These are phyloP conservation scores for Diogma glabrata DNA, from an alignment of 2,888 invertebrate genomes.

Conservation along the genomic window DNA sequence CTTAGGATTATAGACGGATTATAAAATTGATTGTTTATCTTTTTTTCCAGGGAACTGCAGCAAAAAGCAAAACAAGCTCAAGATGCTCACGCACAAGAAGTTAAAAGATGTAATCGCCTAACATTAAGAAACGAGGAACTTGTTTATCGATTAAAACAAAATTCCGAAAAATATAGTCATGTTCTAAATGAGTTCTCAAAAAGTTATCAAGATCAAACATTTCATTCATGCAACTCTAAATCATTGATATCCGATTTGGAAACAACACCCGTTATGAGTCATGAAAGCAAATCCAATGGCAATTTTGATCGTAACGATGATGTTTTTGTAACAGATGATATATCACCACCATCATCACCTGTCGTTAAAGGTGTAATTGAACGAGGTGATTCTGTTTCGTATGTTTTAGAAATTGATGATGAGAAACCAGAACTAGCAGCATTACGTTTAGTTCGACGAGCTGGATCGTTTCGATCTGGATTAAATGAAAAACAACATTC, in stretches of 20 bases:
- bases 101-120: constrained; percentile 64
- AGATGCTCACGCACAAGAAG: constrained; percentile 62
- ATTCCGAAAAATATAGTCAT: constrained; percentile 51
- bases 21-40: background rate
- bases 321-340: constrained; percentile 28
- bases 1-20: background rate
- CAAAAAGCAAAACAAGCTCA: constrained; percentile 61
- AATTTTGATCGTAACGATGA: constrained; percentile 18
- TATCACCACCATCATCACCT: constrained; percentile 55
- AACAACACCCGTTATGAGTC: background rate
- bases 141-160: constrained; percentile 74
- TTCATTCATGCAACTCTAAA: constrained; percentile 11
- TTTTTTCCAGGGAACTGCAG: constrained; percentile 42
- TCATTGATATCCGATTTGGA: background rate
- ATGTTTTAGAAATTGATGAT: constrained; percentile 68
- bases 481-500: constrained; percentile 29
- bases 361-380: constrained; percentile 74
- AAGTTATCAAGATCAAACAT: constrained; percentile 20
- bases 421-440: constrained; percentile 62
- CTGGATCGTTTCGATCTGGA: constrained; percentile 46
- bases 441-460: constrained; percentile 55
- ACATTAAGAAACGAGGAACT: constrained; percentile 80
- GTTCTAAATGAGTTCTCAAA: constrained; percentile 32
- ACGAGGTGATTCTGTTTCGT: constrained; percentile 76
- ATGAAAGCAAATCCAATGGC: constrained; percentile 15